Base-by-base conservation (phyloP, 2,797 vertebrate species). In the Thaleichthys pacificus region DNA sequence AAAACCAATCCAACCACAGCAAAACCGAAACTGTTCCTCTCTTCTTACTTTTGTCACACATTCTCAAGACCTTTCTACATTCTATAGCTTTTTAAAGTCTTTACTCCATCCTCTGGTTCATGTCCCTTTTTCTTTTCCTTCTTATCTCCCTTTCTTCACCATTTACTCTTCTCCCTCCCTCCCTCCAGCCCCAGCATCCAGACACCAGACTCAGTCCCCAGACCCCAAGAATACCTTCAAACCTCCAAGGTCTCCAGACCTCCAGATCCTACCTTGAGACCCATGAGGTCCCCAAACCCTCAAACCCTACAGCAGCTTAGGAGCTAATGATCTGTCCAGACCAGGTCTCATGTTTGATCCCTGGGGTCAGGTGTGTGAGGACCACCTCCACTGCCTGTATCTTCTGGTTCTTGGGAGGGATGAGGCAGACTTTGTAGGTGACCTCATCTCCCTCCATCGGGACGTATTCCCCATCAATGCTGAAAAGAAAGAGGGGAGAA, bases 321-420 rank as follows among this genome's bases (percentile, higher is more conserved):
- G 97, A 96, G 89, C 95, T 95, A 76, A 98, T 95, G 32, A 97
- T 93, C 92, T 98, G 96, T 76, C 97, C 97, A 0, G 97, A 97
- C 97, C 97, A 99, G 0, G 97, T 99, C 93, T 99, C 97, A 0
- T 99, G 97, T 83, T 98, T 98, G 22, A 93, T 96, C 75, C 96
- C 96, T 1, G 97, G 96, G 0, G 94, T 95, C 84, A 96, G 89
- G 89, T 97, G 97, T 68, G 97, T 99, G 87, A 99, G 95, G 76
- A 96, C 92, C 89, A 99, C 97, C 26, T 99, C 97, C 66, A 99
- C 95, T 0, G 97, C 97, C 90, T 99, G 97, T 88, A 97, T 93
- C 93, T 99, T 99, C 94, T 97, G 94, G 89, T 98, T 98, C 93
- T 99, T 99, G 82, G 97, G 97, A 1, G 97, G 97, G 79, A 99